Evolutionary conservation across 2,797 vertebrate species (phyloP).

Genomic region (Podargus strigoides): DNA sequence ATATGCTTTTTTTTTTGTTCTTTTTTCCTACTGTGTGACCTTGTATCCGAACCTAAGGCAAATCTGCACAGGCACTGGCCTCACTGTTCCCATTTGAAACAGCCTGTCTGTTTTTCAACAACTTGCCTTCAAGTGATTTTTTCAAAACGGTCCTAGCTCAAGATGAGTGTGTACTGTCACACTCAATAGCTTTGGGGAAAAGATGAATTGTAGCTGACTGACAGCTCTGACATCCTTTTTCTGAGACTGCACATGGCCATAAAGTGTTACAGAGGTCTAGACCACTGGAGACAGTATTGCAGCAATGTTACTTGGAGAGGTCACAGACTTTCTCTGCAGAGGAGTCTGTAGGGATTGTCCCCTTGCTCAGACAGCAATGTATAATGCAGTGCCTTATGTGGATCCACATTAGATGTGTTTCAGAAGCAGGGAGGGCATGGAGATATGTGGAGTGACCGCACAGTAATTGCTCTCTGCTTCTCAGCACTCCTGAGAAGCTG

Average conservation of each 20-base stretch:
- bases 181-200: not conserved
- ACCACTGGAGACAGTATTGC: not conserved
- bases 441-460: not conserved
- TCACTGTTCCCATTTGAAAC: not conserved
- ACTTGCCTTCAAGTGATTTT: constrained; percentile 24
- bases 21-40: not conserved
- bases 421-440: not conserved
- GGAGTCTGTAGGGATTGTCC: not conserved
- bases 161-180: constrained; percentile 11
- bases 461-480: not conserved
- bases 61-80: not conserved
- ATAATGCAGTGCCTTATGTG: not conserved
- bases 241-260: not conserved
- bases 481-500: not conserved
- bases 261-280: not conserved
- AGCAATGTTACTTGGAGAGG: not conserved
- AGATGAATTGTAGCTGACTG: not conserved
- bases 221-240: not conserved
- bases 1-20: not conserved
- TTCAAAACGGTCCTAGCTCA: not conserved
- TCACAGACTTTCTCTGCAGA: not conserved
- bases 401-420: not conserved
- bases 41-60: not conserved
- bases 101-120: not conserved
- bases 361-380: not conserved